Percentiles rank a stretch among this genome's conserved stretches.
Evolutionary conservation across 2,888 invertebrate species (phyloP).

Genomic region (Apeira syringaria): DNA sequence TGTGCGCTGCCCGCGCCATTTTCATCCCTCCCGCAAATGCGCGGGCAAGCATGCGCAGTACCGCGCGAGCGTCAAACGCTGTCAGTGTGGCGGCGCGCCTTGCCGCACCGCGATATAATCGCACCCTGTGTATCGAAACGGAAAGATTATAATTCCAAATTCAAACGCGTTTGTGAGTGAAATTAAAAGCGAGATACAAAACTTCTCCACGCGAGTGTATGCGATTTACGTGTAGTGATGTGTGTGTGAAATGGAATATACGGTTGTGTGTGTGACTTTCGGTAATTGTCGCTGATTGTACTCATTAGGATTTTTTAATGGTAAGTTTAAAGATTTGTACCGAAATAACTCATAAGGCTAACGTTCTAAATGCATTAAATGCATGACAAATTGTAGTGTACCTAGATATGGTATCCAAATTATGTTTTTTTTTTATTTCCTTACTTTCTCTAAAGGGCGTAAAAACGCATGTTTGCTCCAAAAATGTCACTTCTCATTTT

Average conservation of each 20-base stretch:
- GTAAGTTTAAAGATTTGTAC: constrained; percentile 43
- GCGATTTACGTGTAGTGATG: constrained; percentile 38
- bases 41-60: constrained; percentile 75
- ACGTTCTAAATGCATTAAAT: too few relatives aligned
- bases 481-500: constrained; percentile 30
- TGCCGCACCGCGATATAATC: constrained; percentile 60
- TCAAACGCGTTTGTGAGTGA: constrained; percentile 34
- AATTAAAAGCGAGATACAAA: constrained; percentile 30
- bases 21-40: constrained; percentile 59
- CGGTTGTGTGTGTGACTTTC: constrained; percentile 52
- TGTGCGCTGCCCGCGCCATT: constrained; percentile 41
- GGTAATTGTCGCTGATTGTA: constrained; percentile 44
- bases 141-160: constrained; percentile 34
- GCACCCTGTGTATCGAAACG: constrained; percentile 48
- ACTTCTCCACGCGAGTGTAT: constrained; percentile 44
- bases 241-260: constrained; percentile 49
- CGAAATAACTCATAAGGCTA: neutral
- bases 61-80: constrained; percentile 53
- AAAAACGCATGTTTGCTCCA: constrained; percentile 19
- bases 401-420: constrained; percentile 1
- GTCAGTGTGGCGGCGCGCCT: constrained; percentile 63
- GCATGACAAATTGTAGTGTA: neutral
- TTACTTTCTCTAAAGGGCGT: constrained; percentile 14
- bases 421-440: constrained; percentile 23
- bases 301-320: constrained; percentile 50